Conservation (phyloP, 2,113 vertebrate species). For the Centropus unirufus region DNA sequence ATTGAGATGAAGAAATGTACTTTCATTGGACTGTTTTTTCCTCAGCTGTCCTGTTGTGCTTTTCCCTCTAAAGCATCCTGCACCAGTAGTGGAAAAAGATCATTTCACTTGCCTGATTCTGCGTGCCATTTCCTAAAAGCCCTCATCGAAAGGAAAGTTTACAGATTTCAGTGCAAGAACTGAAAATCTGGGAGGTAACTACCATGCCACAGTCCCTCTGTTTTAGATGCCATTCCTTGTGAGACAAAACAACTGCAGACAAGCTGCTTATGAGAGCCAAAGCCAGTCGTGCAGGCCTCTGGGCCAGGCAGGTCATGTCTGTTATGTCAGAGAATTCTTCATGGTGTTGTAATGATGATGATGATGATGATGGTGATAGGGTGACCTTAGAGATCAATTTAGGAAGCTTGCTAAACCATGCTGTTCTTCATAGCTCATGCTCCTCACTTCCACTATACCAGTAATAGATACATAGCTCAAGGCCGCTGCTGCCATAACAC, state of each 20-base stretch:
- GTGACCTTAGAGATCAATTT: neutral
- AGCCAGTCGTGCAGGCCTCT: neutral
- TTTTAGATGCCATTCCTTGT: neutral
- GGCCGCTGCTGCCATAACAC: neutral
- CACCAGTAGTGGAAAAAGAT: neutral
- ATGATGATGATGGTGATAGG: neutral
- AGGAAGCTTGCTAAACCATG: neutral
- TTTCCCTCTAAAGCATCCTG: neutral
- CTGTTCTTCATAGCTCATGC: neutral
- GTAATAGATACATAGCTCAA: too few relatives aligned
- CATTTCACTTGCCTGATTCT: neutral
- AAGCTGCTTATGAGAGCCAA: neutral
- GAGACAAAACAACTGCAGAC: neutral
- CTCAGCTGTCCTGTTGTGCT: neutral
- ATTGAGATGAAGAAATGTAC: neutral
- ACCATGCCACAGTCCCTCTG: neutral
- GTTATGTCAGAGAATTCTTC: neutral
- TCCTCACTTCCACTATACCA: neutral
- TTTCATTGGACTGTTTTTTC: neutral
- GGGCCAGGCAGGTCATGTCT: neutral
- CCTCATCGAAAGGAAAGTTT: neutral
- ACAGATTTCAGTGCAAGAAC: neutral
- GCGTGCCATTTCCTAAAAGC: neutral
- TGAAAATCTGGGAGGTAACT: neutral
- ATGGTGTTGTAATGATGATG: neutral